phyloP scores from a whole-genome alignment of 2,888 invertebrate genomes.

The Volucella inflata region DNA sequence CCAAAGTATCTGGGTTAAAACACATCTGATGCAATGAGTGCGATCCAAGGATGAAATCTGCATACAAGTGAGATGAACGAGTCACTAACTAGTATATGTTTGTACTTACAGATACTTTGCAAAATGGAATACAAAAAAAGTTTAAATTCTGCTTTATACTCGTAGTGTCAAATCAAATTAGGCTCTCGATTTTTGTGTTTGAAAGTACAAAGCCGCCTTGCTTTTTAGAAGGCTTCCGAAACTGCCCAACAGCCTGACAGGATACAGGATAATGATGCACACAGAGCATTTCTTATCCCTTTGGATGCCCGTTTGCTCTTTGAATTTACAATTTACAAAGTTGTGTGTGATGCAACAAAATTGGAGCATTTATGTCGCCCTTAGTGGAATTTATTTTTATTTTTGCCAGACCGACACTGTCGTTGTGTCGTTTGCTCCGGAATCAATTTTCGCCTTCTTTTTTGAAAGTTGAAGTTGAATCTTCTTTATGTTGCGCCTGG shows the following conservation, averaged over 20 bases:
- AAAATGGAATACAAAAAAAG: background rate
- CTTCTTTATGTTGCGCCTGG: background rate
- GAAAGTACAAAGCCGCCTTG: constrained; percentile 9
- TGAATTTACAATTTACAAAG: constrained; percentile 35
- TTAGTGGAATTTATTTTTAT: background rate
- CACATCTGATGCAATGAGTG: constrained; percentile 1
- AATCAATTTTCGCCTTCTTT: constrained; percentile 28
- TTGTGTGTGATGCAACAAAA: constrained; percentile 15
- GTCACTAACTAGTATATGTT: too few species aligned
- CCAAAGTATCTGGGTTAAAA: constrained; percentile 51
- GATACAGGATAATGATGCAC: constrained; percentile 50
- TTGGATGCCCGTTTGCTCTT: constrained; percentile 24
- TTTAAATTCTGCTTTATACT: background rate
- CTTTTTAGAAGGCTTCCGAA: constrained; percentile 16
- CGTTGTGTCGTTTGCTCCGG: constrained; percentile 12
- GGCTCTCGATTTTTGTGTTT: constrained; percentile 8
- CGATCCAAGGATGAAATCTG: too few species aligned
- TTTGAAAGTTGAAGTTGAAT: constrained; percentile 3
- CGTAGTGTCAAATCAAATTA: constrained; percentile 41
- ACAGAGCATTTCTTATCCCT: constrained; percentile 30
- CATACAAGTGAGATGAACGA: too few species aligned
- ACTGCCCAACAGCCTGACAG: constrained; percentile 48
- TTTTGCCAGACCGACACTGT: constrained; percentile 27
- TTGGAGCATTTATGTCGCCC: constrained; percentile 20
- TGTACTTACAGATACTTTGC: background rate